Base-by-base conservation (phyloP, 2,888 invertebrate species). In the Hedychridium roseum region DNA sequence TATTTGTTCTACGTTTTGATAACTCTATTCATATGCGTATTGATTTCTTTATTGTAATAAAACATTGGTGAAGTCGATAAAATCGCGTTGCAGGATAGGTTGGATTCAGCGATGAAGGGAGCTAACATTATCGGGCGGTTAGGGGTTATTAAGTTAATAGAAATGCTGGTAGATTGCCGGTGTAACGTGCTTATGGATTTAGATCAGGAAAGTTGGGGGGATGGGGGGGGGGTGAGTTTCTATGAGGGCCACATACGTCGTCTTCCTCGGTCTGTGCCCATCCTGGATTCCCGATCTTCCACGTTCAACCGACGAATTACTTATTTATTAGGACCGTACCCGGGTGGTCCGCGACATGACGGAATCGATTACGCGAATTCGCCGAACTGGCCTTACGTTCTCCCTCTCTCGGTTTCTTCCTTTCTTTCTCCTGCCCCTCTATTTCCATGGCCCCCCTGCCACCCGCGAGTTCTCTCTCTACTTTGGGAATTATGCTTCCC, bases 301-400 rank as follows among this genome's bases (percentile, higher is more conserved):
- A 69, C n/a, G 69, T 71, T 68, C 67, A 68, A 73, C 65, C 73
- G 70, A 71, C 70, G 74, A 76, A 77, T 78, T 76, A 78, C 74
- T 78, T 78, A 78, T 78, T 78, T 78, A 78, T 78, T 78, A 77
- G 78, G 73, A 70, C 69, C 72, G 66, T 72, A 63, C 63, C 58
- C 73, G 78, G 78, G 78, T 78, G 78, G 78, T 78, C 78, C 73
- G 75, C 77, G 78, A 78, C 78, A 78, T 78, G 78, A 77, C 73
- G 74, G 76, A 78, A 78, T 78, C 78, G 78, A 78, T 78, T 78
- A 78, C 78, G 73, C 74, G 74, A 68, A 74, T 78, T 78, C 78
- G 76, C 73, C 70, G 78, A 78, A 78, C 76, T 61, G 64, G 61
- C 60, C 54, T 59, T 60, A 64, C 57, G 53, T 57, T 42, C 55